Base-by-base conservation (phyloP, 2,888 invertebrate species). In the Eumacrocentrus americanus region DNA sequence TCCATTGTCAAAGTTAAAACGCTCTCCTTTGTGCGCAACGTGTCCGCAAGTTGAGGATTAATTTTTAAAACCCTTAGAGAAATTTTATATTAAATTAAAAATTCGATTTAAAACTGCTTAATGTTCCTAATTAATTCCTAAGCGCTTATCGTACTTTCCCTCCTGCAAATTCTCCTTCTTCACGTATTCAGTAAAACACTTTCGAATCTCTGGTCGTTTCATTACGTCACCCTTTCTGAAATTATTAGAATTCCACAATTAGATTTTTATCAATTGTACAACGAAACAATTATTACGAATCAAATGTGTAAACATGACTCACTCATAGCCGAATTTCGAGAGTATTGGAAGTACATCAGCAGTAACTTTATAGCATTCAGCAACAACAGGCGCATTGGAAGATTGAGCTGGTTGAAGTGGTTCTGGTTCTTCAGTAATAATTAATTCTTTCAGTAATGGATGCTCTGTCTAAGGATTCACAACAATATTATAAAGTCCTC, bases 151-250 rank as follows among this genome's bases (percentile, higher is more conserved):
- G 70, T 67, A 78, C 81, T 80, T 82, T 47, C 78, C 78, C 68
- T 83, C 73, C 65, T 85, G 83, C 46, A 92, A 83, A 64, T 85
- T 83, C 66, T 89, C 85, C 59, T 82, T 81, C 73, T 84, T 87
- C 40, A 94, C 88, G 81, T 94, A 93, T 62, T 90, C 87, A 12
- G 87, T 88, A 11, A 94, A 82, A 63, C 84, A 80, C 67, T 86
- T 84, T 69, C 91, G 86, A 22, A 92, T 85, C 67, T 91, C 88
- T 1, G 82, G 72, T 14, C 85, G 81, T 1, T 87, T 83, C 58
- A 92, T 78, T 4, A 87, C 82, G 47, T 88, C 86, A 51, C 91
- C 91, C 79, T 85, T 86, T 63, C 83, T 83, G 71, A 50, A 78
- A 76, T 64, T 69, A 70, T 64, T 60, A 2, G 6, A 20, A 40